A percentile compares a stretch with the other conserved stretches of the same genome.
phyloP scores from a whole-genome alignment of 1,140 invertebrate genomes.

The Campodea augens region DNA sequence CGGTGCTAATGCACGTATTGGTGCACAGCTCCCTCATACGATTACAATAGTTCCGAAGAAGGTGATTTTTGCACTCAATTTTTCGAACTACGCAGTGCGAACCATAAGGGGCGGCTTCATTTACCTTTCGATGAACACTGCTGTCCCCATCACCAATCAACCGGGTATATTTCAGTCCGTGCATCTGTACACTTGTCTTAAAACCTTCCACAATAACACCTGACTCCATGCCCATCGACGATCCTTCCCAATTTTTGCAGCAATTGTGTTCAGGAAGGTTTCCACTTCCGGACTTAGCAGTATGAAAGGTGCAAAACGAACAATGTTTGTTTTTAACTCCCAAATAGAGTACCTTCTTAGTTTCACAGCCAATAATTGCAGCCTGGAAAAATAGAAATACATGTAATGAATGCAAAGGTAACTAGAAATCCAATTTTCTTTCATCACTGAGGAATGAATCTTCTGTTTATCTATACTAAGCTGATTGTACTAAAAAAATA shows the following conservation, averaged over 20 bases:
- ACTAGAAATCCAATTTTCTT: too few species aligned
- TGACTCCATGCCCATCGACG: slow-evolving; percentile 11
- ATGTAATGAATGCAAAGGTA: too few species aligned
- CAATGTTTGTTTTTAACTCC: too few species aligned
- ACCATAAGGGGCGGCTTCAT: not conserved
- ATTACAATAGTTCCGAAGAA: not conserved
- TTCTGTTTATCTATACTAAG: too few species aligned
- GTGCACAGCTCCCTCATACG: not conserved
- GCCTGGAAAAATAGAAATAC: too few species aligned
- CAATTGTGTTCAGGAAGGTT: slow-evolving; percentile 23
- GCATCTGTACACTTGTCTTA: slow-evolving; percentile 1
- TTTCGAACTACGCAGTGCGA: not conserved
- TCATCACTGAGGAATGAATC: too few species aligned
- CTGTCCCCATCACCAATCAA: slow-evolving; percentile 2
- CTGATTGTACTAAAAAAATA: too few species aligned
- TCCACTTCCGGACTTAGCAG: too few species aligned
- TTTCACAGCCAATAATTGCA: too few species aligned
- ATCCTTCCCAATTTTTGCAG: slow-evolving; percentile 16
- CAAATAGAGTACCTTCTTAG: too few species aligned
- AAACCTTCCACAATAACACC: slow-evolving; percentile 8
- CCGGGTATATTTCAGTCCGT: slow-evolving; percentile 1
- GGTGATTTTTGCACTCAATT: not conserved
- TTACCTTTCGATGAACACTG: not conserved
- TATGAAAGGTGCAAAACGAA: too few species aligned
- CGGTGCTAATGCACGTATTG: too few species aligned